phyloP scores from a whole-genome alignment of 2,888 invertebrate genomes.

The Tridacna crocea region DNA sequence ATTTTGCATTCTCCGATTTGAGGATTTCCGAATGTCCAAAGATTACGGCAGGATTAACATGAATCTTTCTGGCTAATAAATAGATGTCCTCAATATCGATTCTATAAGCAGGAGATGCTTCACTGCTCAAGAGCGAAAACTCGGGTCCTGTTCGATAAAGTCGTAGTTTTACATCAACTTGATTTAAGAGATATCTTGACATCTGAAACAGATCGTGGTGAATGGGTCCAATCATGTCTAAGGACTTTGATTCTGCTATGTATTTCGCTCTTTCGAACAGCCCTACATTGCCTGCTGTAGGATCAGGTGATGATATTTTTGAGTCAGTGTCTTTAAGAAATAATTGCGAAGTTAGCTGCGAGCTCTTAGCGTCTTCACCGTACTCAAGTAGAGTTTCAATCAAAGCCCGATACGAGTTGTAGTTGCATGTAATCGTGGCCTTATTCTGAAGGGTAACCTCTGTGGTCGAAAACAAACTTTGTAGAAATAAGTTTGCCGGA shows the following conservation, averaged over 20 bases:
- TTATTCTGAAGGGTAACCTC: too few species aligned
- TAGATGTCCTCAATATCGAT: constrained; percentile 27
- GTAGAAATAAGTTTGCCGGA: too few species aligned
- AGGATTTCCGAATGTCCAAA: constrained; percentile 38
- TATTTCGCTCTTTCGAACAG: constrained; percentile 8
- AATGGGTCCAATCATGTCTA: constrained; percentile 17
- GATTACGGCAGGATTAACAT: constrained; percentile 51
- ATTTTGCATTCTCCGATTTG: constrained; percentile 30
- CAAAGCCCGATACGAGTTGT: too few species aligned
- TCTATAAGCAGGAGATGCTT: background rate
- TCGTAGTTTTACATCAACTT: constrained; percentile 2
- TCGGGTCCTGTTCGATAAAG: background rate
- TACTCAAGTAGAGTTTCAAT: constrained; percentile 28
- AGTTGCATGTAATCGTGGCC: too few species aligned
- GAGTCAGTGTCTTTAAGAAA: constrained; percentile 14
- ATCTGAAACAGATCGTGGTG: constrained; percentile 17
- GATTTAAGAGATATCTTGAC: constrained; percentile 19
- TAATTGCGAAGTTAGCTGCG: constrained; percentile 17
- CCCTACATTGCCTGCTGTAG: constrained; percentile 4
- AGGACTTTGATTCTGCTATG: background rate
- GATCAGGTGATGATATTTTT: background rate
- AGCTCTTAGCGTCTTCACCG: constrained; percentile 25
- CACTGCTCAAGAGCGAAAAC: constrained; percentile 3
- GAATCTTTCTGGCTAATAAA: constrained; percentile 40
- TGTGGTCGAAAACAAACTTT: too few species aligned